Percentiles rank a stretch among this genome's conserved stretches.
phyloP scores from a whole-genome alignment of 2,888 invertebrate genomes.

The Globia sparganii region DNA sequence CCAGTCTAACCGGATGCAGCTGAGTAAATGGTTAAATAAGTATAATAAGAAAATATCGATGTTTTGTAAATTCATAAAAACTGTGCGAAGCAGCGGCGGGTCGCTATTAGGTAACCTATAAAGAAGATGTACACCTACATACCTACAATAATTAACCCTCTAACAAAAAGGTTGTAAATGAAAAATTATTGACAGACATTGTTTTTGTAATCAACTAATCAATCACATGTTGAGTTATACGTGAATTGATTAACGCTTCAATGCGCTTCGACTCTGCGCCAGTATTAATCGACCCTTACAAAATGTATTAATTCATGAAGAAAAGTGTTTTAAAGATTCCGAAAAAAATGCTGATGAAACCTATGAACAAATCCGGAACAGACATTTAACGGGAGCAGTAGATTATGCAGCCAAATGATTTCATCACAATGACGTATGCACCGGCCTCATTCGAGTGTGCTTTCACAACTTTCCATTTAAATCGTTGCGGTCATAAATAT shows the following conservation, averaged over 20 bases:
- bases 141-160: background rate
- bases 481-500: slow-evolving; percentile 27
- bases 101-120: background rate
- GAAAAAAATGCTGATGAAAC: background rate
- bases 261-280: too few relatives aligned
- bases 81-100: background rate
- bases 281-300: too few relatives aligned
- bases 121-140: background rate
- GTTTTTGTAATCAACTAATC: slow-evolving; percentile 3
- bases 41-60: too few relatives aligned
- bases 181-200: background rate
- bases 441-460: slow-evolving; percentile 20
- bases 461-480: slow-evolving; percentile 61
- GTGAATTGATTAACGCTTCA: too few relatives aligned
- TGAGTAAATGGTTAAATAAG: too few relatives aligned
- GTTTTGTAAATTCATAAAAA: too few relatives aligned
- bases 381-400: slow-evolving; percentile 11
- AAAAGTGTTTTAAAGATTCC: background rate
- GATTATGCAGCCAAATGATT: slow-evolving; percentile 39
- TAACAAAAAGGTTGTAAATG: background rate
- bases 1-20: too few relatives aligned
- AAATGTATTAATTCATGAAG: background rate
- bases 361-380: slow-evolving; percentile 10
- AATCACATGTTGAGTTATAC: too few relatives aligned
- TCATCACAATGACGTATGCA: slow-evolving; percentile 45